phyloP scores from a whole-genome alignment of 2,113 vertebrate species.

The Orycteropus afer region DNA sequence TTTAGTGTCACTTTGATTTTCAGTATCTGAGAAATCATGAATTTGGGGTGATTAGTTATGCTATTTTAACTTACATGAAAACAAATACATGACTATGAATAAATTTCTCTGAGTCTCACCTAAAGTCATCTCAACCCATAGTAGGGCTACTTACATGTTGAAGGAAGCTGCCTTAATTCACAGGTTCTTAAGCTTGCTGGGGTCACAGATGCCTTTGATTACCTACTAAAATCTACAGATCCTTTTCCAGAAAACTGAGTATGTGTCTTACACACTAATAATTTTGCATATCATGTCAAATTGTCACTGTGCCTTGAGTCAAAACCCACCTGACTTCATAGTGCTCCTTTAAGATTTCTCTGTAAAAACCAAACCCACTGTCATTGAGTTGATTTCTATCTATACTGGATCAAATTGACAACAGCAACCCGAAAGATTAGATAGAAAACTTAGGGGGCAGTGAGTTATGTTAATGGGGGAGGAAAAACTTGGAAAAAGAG shows the following conservation, averaged over 20 bases:
- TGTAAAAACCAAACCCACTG: too few relatives aligned
- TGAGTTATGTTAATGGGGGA: neutral
- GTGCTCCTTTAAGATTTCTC: neutral
- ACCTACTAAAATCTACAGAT: neutral
- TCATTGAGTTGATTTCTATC: too few relatives aligned
- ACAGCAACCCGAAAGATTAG: neutral
- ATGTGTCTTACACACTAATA: neutral
- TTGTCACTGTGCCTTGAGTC: neutral
- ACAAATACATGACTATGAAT: neutral
- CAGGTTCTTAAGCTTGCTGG: neutral
- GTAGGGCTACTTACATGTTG: too few relatives aligned
- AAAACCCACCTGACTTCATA: neutral
- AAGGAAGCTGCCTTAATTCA: neutral
- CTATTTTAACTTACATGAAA: neutral
- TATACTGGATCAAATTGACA: neutral
- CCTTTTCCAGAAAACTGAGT: neutral
- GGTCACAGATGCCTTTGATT: neutral
- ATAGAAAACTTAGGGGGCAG: neutral
- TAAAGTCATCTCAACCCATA: neutral
- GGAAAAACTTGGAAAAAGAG: neutral
- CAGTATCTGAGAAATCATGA: neutral
- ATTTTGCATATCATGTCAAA: neutral
- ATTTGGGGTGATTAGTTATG: neutral
- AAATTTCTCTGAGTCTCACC: neutral
- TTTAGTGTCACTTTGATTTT: neutral